These are phyloP conservation scores for Acanthosepion pharaonis DNA, from an alignment of 2,888 invertebrate genomes.

Conservation along the genomic window DNA sequence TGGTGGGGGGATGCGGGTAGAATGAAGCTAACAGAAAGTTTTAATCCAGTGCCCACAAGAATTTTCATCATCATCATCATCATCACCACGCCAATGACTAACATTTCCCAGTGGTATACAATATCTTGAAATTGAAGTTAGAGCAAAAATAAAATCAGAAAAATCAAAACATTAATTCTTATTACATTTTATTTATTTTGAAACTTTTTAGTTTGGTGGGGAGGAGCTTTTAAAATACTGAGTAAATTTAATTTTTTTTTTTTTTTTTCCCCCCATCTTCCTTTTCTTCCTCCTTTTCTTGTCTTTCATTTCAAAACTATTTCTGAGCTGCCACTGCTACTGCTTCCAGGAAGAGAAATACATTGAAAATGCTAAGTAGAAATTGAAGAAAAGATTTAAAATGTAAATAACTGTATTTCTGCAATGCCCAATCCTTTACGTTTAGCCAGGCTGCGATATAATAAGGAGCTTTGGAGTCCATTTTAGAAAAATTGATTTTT, in stretches of 20 bases:
- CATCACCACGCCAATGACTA: not conserved
- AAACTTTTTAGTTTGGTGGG: not conserved
- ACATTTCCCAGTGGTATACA: not conserved
- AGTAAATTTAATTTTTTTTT: not conserved
- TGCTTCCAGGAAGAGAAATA: not conserved
- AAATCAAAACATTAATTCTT: slow-evolving; percentile 22
- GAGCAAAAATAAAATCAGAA: not conserved
- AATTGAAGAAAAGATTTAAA: slow-evolving; percentile 33
- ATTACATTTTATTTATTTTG: slow-evolving; percentile 33
- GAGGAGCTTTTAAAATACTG: not conserved
- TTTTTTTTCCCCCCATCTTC: not conserved
- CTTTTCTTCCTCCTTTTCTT: not conserved
- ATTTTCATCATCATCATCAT: not conserved
- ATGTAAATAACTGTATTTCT: slow-evolving; percentile 21
- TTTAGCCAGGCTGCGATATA: not conserved
- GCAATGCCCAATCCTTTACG: not conserved
- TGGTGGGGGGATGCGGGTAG: not conserved
- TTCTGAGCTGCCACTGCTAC: not conserved
- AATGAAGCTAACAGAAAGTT: not conserved
- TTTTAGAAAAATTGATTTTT: not conserved
- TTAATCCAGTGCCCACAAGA: slow-evolving; percentile 22
- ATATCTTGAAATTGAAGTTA: not conserved
- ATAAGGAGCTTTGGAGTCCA: slow-evolving; percentile 12
- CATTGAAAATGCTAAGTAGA: not conserved
- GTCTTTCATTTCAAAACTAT: not conserved